These are phyloP conservation scores for Tetragnatha versicolor DNA, from an alignment of 1,140 invertebrate genomes.

Conservation along the genomic window DNA sequence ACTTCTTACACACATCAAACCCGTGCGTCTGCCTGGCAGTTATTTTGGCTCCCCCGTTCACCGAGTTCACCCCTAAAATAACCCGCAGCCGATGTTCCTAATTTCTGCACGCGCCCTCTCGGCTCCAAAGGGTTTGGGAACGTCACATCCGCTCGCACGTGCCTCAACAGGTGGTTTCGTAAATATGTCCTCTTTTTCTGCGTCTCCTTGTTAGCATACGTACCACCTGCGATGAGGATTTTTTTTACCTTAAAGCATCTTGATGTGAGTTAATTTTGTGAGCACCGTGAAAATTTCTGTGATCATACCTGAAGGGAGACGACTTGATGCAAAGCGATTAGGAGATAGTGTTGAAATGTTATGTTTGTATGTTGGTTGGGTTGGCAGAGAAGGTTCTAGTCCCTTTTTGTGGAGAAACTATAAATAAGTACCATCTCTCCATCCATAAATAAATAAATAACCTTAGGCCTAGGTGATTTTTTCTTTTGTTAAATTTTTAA, in stretches of 20 bases:
- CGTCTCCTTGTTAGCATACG: neutral
- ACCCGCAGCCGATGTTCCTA: neutral
- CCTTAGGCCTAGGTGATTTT: no score
- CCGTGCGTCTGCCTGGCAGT: no score
- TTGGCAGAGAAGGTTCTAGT: no score
- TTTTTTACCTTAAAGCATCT: no score
- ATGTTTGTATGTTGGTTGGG: neutral
- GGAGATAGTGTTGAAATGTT: no score
- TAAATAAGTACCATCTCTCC: no score
- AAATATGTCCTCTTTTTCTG: neutral
- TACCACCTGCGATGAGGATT: conserved; percentile 19
- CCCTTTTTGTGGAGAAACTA: no score
- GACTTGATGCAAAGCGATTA: neutral
- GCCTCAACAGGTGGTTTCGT: neutral
- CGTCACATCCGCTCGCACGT: neutral
- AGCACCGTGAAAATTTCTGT: no score
- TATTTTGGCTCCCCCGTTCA: neutral
- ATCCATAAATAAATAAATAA: no score
- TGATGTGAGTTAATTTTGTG: no score
- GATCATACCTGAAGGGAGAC: neutral
- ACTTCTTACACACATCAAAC: no score
- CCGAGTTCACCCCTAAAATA: conserved; percentile 16
- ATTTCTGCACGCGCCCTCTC: neutral
- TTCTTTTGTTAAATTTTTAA: no score
- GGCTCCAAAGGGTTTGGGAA: conserved; percentile 25